These are phyloP conservation scores for Cyphomyrus plagiostoma DNA, from an alignment of 2,113 vertebrate species.

Conservation along the genomic window DNA sequence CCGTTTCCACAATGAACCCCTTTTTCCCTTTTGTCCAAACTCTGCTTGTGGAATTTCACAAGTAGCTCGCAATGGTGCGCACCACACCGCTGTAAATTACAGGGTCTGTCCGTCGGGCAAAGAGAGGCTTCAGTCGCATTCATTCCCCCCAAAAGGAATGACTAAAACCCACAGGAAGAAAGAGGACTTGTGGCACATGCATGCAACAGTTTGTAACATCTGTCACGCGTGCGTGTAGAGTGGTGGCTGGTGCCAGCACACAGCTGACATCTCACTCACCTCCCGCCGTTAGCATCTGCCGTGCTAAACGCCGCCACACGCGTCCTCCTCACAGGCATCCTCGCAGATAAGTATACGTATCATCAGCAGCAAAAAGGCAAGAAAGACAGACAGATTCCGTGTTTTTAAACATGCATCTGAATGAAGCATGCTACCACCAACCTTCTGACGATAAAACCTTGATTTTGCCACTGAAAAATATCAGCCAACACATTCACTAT, in stretches of 20 bases:
- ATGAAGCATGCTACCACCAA: neutral
- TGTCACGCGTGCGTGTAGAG: conserved; percentile 67
- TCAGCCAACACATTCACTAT: neutral
- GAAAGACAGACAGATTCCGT: neutral
- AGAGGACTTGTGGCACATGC: conserved; percentile 63
- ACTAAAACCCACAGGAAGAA: conserved; percentile 58
- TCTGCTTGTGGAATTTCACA: conserved; percentile 68
- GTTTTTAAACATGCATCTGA: neutral
- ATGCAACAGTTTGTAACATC: conserved; percentile 77
- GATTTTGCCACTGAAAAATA: neutral
- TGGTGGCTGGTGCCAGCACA: conserved; percentile 44
- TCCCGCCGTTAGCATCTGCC: conserved; percentile 87
- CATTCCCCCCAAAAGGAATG: conserved; percentile 58
- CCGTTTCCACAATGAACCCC: conserved; percentile 31
- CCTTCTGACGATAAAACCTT: neutral
- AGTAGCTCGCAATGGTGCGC: conserved; percentile 51
- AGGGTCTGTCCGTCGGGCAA: conserved; percentile 53
- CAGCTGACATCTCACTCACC: conserved; percentile 82
- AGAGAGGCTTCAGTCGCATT: conserved; percentile 56
- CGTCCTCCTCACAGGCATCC: conserved; percentile 33
- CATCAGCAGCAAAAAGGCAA: no score
- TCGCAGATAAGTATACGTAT: conserved; percentile 43
- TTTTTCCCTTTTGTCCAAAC: conserved; percentile 52
- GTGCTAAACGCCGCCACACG: conserved; percentile 43
- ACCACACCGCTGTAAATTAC: conserved; percentile 50